Evolutionary conservation across 2,113 vertebrate genomes (phyloP).

Genomic region (Phalacrocorax brasilianus): DNA sequence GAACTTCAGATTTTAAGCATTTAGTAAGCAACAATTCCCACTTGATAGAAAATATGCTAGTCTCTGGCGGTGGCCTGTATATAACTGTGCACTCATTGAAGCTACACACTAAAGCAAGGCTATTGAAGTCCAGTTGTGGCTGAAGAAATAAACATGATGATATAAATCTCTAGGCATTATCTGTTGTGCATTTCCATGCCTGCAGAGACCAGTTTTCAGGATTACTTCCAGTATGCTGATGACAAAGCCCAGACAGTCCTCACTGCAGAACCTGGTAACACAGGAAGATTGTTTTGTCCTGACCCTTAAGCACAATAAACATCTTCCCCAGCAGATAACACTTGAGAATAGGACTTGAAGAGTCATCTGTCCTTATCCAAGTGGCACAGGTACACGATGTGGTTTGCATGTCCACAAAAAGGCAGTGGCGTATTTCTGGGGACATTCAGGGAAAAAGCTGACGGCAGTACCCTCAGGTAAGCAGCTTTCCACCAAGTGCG

Average conservation of each 20-base stretch:
- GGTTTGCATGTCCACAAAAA: neutral
- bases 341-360: neutral
- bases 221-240: neutral
- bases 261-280: neutral
- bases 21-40: neutral
- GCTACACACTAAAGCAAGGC: neutral
- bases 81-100: neutral
- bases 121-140: neutral
- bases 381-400: accelerated
- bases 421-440: neutral
- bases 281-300: neutral
- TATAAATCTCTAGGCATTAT: neutral
- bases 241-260: neutral
- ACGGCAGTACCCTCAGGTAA: neutral
- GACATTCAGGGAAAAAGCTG: neutral
- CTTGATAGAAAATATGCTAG: neutral
- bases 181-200: no score
- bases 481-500: neutral
- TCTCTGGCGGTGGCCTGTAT: neutral
- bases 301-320: neutral
- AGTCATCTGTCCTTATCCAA: neutral
- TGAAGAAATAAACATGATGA: neutral
- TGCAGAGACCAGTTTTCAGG: neutral
- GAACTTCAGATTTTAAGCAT: neutral
- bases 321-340: neutral